These are phyloP conservation scores for Tubulanus polymorphus DNA, from an alignment of 2,888 invertebrate species.

Conservation along the genomic window DNA sequence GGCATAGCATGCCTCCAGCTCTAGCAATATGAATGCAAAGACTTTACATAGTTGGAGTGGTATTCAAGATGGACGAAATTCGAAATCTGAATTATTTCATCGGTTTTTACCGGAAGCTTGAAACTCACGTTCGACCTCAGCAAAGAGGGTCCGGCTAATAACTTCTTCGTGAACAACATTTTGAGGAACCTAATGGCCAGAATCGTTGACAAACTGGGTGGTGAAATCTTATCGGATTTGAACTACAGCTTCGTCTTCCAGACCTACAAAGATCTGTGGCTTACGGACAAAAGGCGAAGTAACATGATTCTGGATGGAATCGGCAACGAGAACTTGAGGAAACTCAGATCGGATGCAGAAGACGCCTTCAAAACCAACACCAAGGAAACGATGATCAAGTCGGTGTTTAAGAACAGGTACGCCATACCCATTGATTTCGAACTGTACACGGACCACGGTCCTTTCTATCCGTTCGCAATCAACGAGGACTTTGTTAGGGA, in stretches of 20 bases:
- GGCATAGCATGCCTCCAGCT: no score
- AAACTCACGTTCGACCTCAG: neutral
- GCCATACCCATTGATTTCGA: neutral
- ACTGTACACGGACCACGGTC: neutral
- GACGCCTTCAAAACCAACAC: neutral
- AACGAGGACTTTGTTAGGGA: neutral
- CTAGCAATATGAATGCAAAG: no score
- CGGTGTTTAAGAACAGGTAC: neutral
- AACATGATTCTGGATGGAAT: neutral
- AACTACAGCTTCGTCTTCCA: neutral
- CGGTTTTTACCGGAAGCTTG: no score
- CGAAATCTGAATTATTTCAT: no score
- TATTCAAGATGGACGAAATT: no score
- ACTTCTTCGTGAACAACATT: neutral
- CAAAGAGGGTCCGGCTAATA: neutral
- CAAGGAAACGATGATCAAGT: neutral
- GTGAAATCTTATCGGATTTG: neutral
- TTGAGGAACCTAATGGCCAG: neutral
- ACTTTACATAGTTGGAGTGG: no score
- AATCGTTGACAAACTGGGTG: neutral
- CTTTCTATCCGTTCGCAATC: neutral
- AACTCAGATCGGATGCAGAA: neutral
- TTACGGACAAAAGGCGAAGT: neutral
- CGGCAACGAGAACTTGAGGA: neutral
- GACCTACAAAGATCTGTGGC: slow-evolving; percentile 1